These are phyloP conservation scores for Nannoperca australis DNA, from an alignment of 2,797 vertebrate genomes.

Conservation along the genomic window DNA sequence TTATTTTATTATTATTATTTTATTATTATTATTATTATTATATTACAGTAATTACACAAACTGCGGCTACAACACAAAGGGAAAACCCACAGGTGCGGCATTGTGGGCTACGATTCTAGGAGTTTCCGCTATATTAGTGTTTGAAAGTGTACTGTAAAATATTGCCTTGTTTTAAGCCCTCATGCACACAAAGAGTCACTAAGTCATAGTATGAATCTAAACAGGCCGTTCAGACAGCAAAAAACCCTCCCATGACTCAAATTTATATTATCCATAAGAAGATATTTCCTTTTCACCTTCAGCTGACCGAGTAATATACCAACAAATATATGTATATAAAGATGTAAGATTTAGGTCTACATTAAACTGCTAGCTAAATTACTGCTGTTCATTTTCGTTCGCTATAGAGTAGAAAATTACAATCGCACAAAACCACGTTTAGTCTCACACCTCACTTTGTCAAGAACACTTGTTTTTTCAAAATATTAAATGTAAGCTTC, in stretches of 20 bases:
- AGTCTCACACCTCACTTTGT: not conserved
- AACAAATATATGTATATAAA: not conserved
- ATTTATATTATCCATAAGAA: not conserved
- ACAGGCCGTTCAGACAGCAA: not conserved
- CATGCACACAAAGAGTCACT: not conserved
- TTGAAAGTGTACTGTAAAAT: not conserved
- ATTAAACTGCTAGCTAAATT: not conserved
- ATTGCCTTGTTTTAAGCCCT: not conserved
- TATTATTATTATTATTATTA: no score
- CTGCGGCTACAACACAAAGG: not conserved
- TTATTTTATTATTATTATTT: no score
- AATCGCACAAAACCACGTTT: not conserved
- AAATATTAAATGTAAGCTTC: not conserved
- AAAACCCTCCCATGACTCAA: not conserved
- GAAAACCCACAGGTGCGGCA: not conserved
- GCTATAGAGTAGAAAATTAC: not conserved
- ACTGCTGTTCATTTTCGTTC: accelerated
- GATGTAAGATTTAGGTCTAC: no score
- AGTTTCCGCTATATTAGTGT: not conserved
- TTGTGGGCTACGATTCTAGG: not conserved
- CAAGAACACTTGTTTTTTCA: not conserved
- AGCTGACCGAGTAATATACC: not conserved
- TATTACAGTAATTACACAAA: not conserved
- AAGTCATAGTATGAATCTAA: not conserved
- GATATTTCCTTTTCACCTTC: not conserved